Evolutionary conservation across 1,140 invertebrate species (phyloP).

Genomic region (Drosophila tsacasi): DNA sequence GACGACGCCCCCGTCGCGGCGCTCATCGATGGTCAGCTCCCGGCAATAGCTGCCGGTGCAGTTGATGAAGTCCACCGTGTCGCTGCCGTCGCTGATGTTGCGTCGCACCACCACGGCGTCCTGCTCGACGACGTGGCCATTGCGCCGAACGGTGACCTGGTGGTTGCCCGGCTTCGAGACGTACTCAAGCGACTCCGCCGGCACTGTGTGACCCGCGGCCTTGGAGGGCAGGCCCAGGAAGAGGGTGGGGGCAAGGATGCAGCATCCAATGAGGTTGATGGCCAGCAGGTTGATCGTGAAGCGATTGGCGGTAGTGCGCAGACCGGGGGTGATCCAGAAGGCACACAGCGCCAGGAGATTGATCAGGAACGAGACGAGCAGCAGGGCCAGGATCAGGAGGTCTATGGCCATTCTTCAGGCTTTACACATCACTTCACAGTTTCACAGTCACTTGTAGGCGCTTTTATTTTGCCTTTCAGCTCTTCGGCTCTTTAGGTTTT

Average conservation of each 20-base stretch:
- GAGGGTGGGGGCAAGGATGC: conserved; percentile 79
- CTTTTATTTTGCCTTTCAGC: conserved; percentile 27
- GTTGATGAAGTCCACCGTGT: conserved; percentile 75
- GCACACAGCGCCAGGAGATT: conserved; percentile 83
- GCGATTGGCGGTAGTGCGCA: conserved; percentile 84
- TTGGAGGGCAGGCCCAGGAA: conserved; percentile 62
- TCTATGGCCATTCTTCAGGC: conserved; percentile 82
- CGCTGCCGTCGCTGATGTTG: conserved; percentile 48
- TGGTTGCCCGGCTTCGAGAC: conserved; percentile 80
- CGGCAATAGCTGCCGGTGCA: conserved; percentile 74
- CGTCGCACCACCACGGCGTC: conserved; percentile 70
- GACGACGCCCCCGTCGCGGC: conserved; percentile 61
- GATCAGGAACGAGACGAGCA: conserved; percentile 82
- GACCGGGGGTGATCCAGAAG: conserved; percentile 83
- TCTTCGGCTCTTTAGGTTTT: conserved; percentile 33
- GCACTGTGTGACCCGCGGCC: neutral
- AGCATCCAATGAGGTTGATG: conserved; percentile 83
- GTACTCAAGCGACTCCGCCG: conserved; percentile 68
- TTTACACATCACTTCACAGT: conserved; percentile 77
- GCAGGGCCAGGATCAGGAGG: conserved; percentile 81
- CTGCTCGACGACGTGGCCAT: conserved; percentile 75
- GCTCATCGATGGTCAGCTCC: conserved; percentile 78
- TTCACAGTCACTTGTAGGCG: conserved; percentile 63
- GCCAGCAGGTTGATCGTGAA: conserved; percentile 84
- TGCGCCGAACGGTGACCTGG: conserved; percentile 70